Percentiles rank a stretch among this genome's conserved stretches.
Conservation (phyloP, 1,140 invertebrate species). For the Microplitis demolitor region DNA sequence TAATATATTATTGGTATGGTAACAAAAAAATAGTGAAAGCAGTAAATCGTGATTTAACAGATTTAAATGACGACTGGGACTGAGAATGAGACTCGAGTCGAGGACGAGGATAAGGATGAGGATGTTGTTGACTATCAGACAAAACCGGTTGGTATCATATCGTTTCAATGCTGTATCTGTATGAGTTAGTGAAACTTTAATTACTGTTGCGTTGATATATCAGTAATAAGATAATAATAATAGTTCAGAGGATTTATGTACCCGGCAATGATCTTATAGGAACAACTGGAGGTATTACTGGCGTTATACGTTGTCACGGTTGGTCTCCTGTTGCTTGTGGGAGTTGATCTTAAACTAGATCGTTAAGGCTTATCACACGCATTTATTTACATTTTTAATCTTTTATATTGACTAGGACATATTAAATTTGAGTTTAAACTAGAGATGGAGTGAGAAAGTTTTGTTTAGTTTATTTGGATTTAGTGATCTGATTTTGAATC, state of each 20-base stretch:
- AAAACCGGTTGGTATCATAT: slow-evolving; percentile 2
- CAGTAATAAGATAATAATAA: not conserved
- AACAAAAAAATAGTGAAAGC: no score
- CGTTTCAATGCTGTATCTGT: not conserved
- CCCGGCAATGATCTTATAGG: slow-evolving; percentile 7
- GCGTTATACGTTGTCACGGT: not conserved
- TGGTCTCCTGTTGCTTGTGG: not conserved
- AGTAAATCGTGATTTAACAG: slow-evolving; percentile 4
- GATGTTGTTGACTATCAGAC: not conserved
- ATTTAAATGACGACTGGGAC: not conserved
- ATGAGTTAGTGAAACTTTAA: slow-evolving; percentile 11
- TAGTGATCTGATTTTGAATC: not conserved
- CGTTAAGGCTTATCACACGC: not conserved
- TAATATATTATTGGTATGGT: no score
- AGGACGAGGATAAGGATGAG: not conserved
- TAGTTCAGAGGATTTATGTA: slow-evolving; percentile 3
- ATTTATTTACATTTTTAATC: no score
- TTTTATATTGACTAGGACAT: no score
- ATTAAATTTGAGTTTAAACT: no score
- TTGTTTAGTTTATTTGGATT: no score
- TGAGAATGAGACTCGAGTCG: no score
- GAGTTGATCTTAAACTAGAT: not conserved
- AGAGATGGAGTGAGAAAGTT: no score
- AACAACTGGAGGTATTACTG: no score
- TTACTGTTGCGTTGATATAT: slow-evolving; percentile 2